Evolutionary conservation across 1,140 invertebrate genomes (phyloP).

Genomic region (Drosophila funebris): DNA sequence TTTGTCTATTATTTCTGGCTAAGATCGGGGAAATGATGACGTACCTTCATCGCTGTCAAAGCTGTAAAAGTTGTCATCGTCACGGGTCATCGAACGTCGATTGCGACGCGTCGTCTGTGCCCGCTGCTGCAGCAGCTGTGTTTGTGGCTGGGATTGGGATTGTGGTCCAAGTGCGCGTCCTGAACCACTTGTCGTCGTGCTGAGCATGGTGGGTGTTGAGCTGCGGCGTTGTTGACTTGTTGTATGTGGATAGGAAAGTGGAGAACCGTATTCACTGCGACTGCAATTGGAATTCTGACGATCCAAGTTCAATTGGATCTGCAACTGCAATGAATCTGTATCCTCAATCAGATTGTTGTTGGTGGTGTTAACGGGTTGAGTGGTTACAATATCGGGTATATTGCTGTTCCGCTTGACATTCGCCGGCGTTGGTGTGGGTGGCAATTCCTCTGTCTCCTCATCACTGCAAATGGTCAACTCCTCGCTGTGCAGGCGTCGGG

Average conservation of each 20-base stretch:
- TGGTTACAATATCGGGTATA: slow-evolving; percentile 66
- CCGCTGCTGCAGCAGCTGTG: slow-evolving; percentile 7
- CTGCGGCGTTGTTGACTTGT: slow-evolving; percentile 59
- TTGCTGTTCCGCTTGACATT: slow-evolving; percentile 29
- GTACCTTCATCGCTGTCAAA: slow-evolving; percentile 83
- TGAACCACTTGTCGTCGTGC: background rate
- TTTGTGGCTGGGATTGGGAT: background rate
- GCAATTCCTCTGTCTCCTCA: slow-evolving; percentile 13
- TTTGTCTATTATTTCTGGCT: background rate
- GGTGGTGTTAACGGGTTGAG: slow-evolving; percentile 15
- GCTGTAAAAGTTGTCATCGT: slow-evolving; percentile 79
- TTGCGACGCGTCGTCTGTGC: slow-evolving; percentile 22
- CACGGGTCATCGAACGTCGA: slow-evolving; percentile 73
- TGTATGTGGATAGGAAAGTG: slow-evolving; percentile 45
- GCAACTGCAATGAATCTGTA: background rate
- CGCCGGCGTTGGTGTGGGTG: slow-evolving; percentile 18
- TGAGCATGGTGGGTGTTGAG: slow-evolving; percentile 44
- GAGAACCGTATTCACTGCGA: slow-evolving; percentile 66
- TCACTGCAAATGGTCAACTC: slow-evolving; percentile 45
- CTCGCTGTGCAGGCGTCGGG: slow-evolving; percentile 59
- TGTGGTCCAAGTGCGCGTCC: background rate
- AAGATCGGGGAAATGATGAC: background rate
- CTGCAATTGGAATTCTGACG: slow-evolving; percentile 70
- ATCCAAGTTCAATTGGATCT: slow-evolving; percentile 31
- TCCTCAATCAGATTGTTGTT: background rate